Evolutionary conservation across 2,888 invertebrate species (phyloP), one percentile per base, ranked within the genome.

Genomic region (Phania funesta): DNA sequence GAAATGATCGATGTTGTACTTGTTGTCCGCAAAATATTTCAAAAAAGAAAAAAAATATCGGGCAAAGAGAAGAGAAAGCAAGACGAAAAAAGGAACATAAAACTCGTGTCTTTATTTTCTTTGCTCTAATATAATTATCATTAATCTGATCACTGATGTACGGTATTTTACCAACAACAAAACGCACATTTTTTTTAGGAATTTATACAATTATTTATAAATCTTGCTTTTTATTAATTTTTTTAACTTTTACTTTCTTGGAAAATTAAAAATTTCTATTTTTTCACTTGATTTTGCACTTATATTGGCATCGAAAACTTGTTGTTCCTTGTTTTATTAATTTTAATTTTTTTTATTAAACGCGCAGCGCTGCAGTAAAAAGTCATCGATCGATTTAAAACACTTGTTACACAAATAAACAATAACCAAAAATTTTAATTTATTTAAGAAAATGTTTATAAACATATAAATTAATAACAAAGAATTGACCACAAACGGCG

Each of bases 401-500:
- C 35, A 48, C 22, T 38, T 16, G 18, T 20, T 35, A 38, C 48
- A 52, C n/a, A n/a, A n/a, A n/a, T n/a, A n/a, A 54, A 9, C 38
- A 41, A 60, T 68, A 24, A 46, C 60, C 44, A 50, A 48, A 71
- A 38, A 44, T 4, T 29, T 9, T 20, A 52, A 65, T 56, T 35
- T 46, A 46, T 8, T 52, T 54, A 52, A 4, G 35, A 24, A 74
- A 24, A 58, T 35, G 32, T 44, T 44, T 26, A 29, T 46, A n/a
- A 46, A 52, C 26, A 38, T 20, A n/a, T 48, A 62, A 50, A 16
- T 26, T 24, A 35, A 38, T 6, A 32, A 44, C 24, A 41, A 44
- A 71, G 71, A 76, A 80, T 41, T 20, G 62, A 71, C 52, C 67
- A 38, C 54, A 58, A 73, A 64, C 68, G 65, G 50, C 62, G 44